A percentile compares a stretch with the other conserved stretches of the same genome.
Conservation (phyloP, 2,888 invertebrate genomes). For the Napeogenes sylphis region DNA sequence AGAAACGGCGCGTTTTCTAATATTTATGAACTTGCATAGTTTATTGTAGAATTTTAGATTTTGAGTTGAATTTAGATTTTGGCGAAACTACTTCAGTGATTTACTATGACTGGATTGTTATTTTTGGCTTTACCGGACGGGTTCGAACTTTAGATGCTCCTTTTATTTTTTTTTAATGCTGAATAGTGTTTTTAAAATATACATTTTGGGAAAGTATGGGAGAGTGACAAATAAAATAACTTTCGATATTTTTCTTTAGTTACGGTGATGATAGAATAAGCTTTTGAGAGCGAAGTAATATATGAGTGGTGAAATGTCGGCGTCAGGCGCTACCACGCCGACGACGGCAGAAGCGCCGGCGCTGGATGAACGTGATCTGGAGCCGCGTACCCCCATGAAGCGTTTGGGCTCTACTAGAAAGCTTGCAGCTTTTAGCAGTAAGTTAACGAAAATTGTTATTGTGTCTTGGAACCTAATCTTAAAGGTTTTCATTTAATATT, state of each 20-base stretch:
- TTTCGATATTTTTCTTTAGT: not conserved
- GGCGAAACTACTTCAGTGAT: conserved; percentile 23
- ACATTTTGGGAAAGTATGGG: conserved; percentile 12
- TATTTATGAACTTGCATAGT: not conserved
- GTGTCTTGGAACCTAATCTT: not conserved
- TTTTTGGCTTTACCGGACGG: conserved; percentile 34
- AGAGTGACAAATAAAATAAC: conserved; percentile 12
- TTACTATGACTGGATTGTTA: conserved; percentile 33
- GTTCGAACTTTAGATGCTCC: conserved; percentile 17
- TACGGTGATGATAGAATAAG: conserved; percentile 18
- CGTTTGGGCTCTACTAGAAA: conserved; percentile 89
- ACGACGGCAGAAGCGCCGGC: conserved; percentile 81
- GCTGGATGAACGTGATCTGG: conserved; percentile 86
- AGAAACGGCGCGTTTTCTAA: not conserved
- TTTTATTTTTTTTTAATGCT: conserved; percentile 16
- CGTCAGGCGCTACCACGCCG: conserved; percentile 81
- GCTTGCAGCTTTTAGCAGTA: conserved; percentile 86
- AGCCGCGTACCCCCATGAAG: conserved; percentile 88
- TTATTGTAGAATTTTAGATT: not conserved
- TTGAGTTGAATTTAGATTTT: conserved; percentile 13
- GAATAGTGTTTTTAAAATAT: conserved; percentile 11
- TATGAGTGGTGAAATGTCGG: conserved; percentile 33
- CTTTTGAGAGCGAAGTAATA: conserved; percentile 21
- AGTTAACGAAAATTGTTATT: conserved; percentile 58
- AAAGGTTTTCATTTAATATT: too few relatives aligned